Base-by-base conservation (phyloP, 2,888 invertebrate genomes). In the Spisula solida region DNA sequence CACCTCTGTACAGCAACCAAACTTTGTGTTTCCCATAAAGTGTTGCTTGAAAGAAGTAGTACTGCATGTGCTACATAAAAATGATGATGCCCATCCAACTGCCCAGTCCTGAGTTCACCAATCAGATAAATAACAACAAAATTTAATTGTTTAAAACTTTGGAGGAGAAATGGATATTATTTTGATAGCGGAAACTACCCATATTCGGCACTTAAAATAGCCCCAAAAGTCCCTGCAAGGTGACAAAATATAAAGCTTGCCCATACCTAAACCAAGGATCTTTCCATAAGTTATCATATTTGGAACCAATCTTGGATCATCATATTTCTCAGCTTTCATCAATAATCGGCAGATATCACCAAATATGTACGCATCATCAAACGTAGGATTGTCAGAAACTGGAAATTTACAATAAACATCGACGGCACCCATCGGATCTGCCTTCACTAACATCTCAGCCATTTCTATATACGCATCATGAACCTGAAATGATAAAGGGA, bases 321-420 rank as follows among this genome's bases (percentile, higher is more conserved):
- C 96, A 94, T 93, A 96, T 88, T 96, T 95, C 92, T 96, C 96
- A 16, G 93, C 92, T 90, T 96, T 96, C 93, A 96, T 96, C 87
- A 96, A 91, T 41, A 96, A 92, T 18, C 95, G 92, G 0, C 96
- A 95, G 82, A 96, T 96, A 86, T 96, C 96, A 34, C 96, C 96
- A 90, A 96, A 95, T 56, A 96, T 96, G 92, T 95, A 96, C 16
- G 96, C 96, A 94, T 96, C 96, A 90, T 96, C 96, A 93, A 96
- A 96, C 0, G 94, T 93, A 12, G 95, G 96, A 16, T 95, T 94
- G 10, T 96, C 96, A 16, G 96, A 93, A 41, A 96, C 93, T 0
- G 96, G 96, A 90, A 96, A 96, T 87, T 95, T 95, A 92, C 94
- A 93, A 90, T 96, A 96, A 10, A 96, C 95, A 89, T 96, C 96